A percentile compares a stretch with the other conserved stretches of the same genome.
These are phyloP conservation scores for Perizoma affinitatum DNA, from an alignment of 2,888 invertebrate species.

Conservation along the genomic window DNA sequence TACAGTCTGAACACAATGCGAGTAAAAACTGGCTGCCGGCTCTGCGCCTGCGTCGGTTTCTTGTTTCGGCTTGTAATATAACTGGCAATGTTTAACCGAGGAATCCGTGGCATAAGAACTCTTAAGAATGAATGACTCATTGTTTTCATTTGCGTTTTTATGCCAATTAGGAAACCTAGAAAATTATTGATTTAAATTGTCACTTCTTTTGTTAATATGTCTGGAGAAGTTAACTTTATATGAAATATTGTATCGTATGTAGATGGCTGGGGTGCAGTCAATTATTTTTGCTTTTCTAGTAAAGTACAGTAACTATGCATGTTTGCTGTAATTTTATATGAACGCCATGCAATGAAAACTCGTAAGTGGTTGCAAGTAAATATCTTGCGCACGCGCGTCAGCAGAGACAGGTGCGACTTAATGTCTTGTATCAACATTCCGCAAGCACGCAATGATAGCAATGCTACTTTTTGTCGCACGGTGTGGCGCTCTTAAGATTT, in stretches of 20 bases:
- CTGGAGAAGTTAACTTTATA: too few species aligned
- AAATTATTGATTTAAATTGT: not conserved
- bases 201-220: too few species aligned
- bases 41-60: conserved; percentile 28
- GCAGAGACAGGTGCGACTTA: conserved; percentile 45
- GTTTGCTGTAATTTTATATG: not conserved
- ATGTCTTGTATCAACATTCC: conserved; percentile 45
- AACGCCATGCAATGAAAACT: conserved; percentile 3
- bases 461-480: conserved; percentile 47
- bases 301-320: too few species aligned
- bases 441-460: conserved; percentile 37
- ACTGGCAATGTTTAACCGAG: conserved; percentile 22
- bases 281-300: too few species aligned
- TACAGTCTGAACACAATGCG: conserved; percentile 42
- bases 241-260: too few species aligned
- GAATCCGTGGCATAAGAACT: conserved; percentile 36
- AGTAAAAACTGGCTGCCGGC: conserved; percentile 50
- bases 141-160: not conserved
- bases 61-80: conserved; percentile 8
- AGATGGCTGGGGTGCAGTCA: too few species aligned
- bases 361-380: conserved; percentile 35
- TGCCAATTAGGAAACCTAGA: not conserved
- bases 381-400: conserved; percentile 56
- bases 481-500: conserved; percentile 40
- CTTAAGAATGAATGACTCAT: conserved; percentile 9